Evolutionary conservation across 2,797 vertebrate species (phyloP), one percentile per base, ranked within the genome.

Genomic region (Melanogrammus aeglefinus): DNA sequence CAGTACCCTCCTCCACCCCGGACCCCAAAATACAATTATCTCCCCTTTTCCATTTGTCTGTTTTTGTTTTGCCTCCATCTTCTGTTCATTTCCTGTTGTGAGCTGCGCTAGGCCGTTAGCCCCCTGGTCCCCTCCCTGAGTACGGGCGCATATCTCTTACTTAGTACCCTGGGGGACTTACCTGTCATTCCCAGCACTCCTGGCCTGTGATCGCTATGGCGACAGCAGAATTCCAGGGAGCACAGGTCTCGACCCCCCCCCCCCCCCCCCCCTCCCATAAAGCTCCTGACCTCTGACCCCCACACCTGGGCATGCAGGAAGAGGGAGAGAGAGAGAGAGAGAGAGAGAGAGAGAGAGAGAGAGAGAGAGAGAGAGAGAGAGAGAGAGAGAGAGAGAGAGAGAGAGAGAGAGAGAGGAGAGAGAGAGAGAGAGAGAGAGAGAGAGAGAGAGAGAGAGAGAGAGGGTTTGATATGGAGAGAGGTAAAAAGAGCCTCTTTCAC

Each of bases 11-110:
- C 79, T 14, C 18, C 1, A 6, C 57, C 14, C 72, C 18, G 31
- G 10, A 36, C 51, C 36, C 35, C 33, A 72, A 86, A 90, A 91
- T 80, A 82, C 86, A 91, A 92, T 92, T 89, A 91, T 92, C 90
- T 90, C 89, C 90, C 82, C 86, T 88, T 86, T 90, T 92, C 91
- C 92, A 85, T 90, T 84, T 93, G 91, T 93, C 89, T 91, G 89
- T 89, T 93, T 86, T 89, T 80, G 83, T 77, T 81, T 44, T 87
- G 83, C 83, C 76, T 88, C 82, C 85, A 86, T 87, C 82, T 85
- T 85, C 76, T 39, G 76, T 86, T 92, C 86, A 91, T 92, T 93
- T 94, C 93, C 93, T 94, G 93, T 93, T 94, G 88, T 92, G 86
- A 91, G 88, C 87, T 80, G 75, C 82, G 77, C 82, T 77, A 81